These are phyloP conservation scores for Drosophila subquinaria DNA, from an alignment of 2,888 invertebrate species.

Conservation along the genomic window DNA sequence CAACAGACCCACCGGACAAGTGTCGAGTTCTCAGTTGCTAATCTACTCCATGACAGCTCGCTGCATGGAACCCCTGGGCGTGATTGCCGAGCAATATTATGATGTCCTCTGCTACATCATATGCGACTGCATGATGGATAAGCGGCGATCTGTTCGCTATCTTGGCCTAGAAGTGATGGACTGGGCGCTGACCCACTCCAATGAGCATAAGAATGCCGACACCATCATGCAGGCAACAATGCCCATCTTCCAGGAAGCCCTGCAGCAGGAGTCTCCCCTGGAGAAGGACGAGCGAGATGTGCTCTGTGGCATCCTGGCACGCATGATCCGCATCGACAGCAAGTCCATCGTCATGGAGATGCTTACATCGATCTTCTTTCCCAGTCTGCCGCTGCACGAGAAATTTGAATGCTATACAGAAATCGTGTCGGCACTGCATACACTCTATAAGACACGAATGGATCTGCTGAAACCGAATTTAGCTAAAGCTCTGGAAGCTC, in stretches of 20 bases:
- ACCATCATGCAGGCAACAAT: not conserved
- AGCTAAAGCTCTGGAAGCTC: not conserved
- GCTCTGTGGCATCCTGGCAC: slow-evolving; percentile 8
- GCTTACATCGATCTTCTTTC: not conserved
- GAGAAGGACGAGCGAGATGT: slow-evolving; percentile 8
- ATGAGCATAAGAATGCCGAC: not conserved
- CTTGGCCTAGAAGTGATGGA: slow-evolving; percentile 14
- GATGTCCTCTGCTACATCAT: slow-evolving; percentile 30
- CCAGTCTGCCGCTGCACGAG: not conserved
- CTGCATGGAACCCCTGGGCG: slow-evolving; percentile 38
- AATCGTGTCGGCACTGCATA: slow-evolving; percentile 9
- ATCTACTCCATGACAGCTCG: slow-evolving; percentile 17
- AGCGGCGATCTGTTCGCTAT: slow-evolving; percentile 1
- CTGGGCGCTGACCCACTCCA: slow-evolving; percentile 14
- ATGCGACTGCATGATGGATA: slow-evolving; percentile 11
- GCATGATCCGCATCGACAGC: slow-evolving; percentile 10
- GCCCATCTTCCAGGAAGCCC: not conserved
- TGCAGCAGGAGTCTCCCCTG: not conserved
- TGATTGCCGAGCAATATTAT: slow-evolving; percentile 37
- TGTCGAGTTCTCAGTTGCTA: slow-evolving; percentile 9
- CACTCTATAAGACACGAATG: not conserved
- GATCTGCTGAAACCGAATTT: not conserved
- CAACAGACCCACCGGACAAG: not conserved
- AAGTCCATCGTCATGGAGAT: not conserved
- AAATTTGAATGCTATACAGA: not conserved